Conservation (phyloP, 2,797 vertebrate species). For the Amblyraja radiata region DNA sequence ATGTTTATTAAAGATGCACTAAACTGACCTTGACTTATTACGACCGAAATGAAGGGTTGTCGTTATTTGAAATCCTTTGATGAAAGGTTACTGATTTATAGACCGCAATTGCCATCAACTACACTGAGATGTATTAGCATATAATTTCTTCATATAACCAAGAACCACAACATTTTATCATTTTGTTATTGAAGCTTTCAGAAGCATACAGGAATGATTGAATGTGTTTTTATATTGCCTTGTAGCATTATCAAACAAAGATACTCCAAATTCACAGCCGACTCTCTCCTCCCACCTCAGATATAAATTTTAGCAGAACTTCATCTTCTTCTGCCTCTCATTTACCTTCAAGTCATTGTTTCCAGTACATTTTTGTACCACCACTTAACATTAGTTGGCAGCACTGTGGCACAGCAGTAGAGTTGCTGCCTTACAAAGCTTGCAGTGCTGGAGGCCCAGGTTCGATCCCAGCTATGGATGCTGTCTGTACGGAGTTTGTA, state of each 20-base stretch:
- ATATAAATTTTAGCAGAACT: not conserved
- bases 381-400: no score
- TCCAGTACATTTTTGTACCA: no score
- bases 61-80: not conserved
- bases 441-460: no score
- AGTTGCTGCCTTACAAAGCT: no score
- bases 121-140: not conserved
- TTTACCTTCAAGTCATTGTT: no score
- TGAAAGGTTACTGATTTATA: not conserved
- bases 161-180: not conserved
- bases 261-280: not conserved
- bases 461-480: no score
- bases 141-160: not conserved
- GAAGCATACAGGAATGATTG: not conserved
- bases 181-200: not conserved
- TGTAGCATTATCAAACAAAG: not conserved
- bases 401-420: no score
- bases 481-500: no score
- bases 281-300: not conserved
- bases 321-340: no score
- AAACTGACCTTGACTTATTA: not conserved
- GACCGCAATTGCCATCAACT: not conserved
- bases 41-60: not conserved
- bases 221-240: not conserved
- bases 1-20: not conserved